Conservation (phyloP, 2,797 vertebrate genomes). For the Cirrhinus molitorella region DNA sequence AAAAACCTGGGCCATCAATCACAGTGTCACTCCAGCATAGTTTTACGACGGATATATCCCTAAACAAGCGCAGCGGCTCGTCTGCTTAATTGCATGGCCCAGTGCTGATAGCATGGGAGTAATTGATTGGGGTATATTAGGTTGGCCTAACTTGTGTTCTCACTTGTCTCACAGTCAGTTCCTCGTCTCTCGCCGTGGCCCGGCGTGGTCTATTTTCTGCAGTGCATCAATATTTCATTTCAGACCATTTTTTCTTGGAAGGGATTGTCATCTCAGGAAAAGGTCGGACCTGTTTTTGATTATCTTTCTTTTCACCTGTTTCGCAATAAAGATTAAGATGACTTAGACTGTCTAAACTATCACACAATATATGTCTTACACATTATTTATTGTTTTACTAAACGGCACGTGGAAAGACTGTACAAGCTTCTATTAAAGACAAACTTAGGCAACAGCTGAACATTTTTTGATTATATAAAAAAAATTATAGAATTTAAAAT, state of each 20-base stretch:
- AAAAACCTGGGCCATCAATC: conserved; percentile 69
- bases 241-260: conserved; percentile 73
- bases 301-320: conserved; percentile 66
- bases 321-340: conserved; percentile 29
- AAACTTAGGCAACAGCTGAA: background rate
- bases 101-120: conserved; percentile 71
- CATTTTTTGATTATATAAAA: background rate
- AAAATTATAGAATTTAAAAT: too few species aligned
- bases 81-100: conserved; percentile 74
- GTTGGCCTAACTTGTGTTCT: conserved; percentile 68
- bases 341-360: background rate
- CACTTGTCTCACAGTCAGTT: conserved; percentile 65
- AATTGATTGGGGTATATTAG: conserved; percentile 77
- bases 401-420: background rate
- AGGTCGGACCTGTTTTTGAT: conserved; percentile 51
- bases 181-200: conserved; percentile 64
- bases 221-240: conserved; percentile 79
- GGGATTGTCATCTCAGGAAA: conserved; percentile 71
- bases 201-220: conserved; percentile 78
- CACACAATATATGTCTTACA: background rate
- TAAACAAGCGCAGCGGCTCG: conserved; percentile 72
- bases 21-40: conserved; percentile 68
- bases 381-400: background rate
- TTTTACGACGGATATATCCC: conserved; percentile 68
- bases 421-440: background rate